These are phyloP conservation scores for Sycophila texana DNA, from an alignment of 2,888 invertebrate species.

Conservation along the genomic window DNA sequence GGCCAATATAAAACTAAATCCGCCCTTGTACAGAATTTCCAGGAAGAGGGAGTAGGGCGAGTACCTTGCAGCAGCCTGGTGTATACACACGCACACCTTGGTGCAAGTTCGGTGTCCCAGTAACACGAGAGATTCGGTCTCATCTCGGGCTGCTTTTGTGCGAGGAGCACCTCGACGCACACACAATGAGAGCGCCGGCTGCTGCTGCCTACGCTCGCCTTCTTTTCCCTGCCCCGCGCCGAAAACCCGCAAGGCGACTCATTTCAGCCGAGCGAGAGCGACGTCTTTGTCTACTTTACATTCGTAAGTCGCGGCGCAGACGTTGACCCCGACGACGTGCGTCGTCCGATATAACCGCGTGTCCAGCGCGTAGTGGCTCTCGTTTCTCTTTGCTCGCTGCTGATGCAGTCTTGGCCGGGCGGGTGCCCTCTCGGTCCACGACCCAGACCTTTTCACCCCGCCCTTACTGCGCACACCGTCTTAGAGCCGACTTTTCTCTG, in stretches of 20 bases:
- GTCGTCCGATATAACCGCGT: too few relatives aligned
- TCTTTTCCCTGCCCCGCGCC: not conserved
- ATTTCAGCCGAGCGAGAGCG: not conserved
- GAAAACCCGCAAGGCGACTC: not conserved
- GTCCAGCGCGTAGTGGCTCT: not conserved
- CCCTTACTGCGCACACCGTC: too few relatives aligned
- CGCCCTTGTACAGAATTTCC: not conserved
- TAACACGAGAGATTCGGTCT: conserved; percentile 21
- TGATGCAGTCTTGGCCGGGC: too few relatives aligned
- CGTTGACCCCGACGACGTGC: conserved; percentile 37
- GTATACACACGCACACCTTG: too few relatives aligned
- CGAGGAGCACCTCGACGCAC: not conserved
- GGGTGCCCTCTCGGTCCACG: not conserved
- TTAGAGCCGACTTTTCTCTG: too few relatives aligned
- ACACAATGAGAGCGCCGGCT: not conserved
- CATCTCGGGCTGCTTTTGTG: not conserved
- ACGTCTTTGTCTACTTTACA: conserved; percentile 32
- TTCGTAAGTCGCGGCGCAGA: conserved; percentile 5
- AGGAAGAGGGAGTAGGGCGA: not conserved
- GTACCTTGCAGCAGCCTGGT: not conserved
- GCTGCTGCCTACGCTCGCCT: not conserved
- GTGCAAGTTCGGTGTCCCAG: not conserved
- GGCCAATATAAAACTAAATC: conserved; percentile 16
- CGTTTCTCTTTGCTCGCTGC: not conserved
- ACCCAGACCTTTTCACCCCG: conserved; percentile 44